Percentiles rank a stretch among this genome's conserved stretches.
phyloP scores from a whole-genome alignment of 30 jellyfish, hydroid and myxozoan species.

The Hydractinia echinata region DNA sequence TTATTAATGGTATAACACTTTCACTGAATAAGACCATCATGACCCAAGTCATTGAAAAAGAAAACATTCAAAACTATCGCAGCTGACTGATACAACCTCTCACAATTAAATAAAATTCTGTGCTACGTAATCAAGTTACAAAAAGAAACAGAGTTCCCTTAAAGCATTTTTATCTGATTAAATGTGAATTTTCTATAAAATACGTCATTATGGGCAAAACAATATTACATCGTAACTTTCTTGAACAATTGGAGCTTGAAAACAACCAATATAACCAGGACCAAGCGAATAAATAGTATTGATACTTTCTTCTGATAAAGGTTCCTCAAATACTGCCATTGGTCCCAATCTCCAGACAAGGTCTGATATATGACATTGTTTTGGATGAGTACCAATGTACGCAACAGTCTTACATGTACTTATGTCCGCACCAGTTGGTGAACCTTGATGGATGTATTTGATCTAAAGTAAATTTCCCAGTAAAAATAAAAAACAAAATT shows the following conservation, averaged over 20 bases:
- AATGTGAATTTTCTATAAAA: too few species aligned
- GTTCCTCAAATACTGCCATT: constrained; percentile 76
- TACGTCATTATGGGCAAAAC: too few species aligned
- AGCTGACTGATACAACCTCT: too few species aligned
- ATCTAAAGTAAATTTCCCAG: constrained; percentile 31
- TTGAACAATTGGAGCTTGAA: constrained; percentile 77
- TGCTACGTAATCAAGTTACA: too few species aligned
- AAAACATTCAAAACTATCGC: too few species aligned
- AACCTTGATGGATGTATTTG: constrained; percentile 72
- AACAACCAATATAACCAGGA: constrained; percentile 87
- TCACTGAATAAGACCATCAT: too few species aligned
- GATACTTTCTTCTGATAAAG: constrained; percentile 65
- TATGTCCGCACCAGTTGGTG: constrained; percentile 81
- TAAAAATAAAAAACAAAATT: background rate
- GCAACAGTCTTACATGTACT: constrained; percentile 52
- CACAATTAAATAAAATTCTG: too few species aligned
- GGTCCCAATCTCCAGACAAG: constrained; percentile 98
- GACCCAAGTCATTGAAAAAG: too few species aligned
- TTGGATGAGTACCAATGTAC: constrained; percentile 80
- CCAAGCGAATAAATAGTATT: constrained; percentile 51
- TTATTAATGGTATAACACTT: too few species aligned
- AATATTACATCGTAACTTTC: constrained; percentile 57
- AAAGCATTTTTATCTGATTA: background rate
- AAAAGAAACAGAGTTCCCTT: background rate
- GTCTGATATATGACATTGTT: constrained; percentile 65